A percentile compares a stretch with the other conserved stretches of the same genome.
These are phyloP conservation scores for Apodemus speciosus DNA, from an alignment of 2,113 vertebrate genomes.

Conservation along the genomic window DNA sequence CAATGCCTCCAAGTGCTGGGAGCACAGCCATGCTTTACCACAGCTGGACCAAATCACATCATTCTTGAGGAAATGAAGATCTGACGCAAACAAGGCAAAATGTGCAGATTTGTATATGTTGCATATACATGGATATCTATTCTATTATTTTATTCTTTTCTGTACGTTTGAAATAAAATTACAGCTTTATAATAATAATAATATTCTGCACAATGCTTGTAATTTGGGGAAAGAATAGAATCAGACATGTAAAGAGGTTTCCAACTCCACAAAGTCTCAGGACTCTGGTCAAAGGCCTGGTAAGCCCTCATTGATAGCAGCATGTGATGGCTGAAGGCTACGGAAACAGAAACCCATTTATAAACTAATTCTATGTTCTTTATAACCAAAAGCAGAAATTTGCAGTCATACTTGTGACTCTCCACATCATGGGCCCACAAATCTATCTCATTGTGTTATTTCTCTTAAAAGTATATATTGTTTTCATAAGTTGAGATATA, in stretches of 20 bases:
- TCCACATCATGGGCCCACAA: neutral
- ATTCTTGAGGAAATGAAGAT: neutral
- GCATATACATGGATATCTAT: neutral
- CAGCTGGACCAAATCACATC: neutral
- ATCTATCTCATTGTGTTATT: neutral
- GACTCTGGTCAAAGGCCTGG: neutral
- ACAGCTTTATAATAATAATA: neutral
- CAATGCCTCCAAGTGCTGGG: neutral
- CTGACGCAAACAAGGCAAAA: constrained; percentile 39
- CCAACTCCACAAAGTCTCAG: neutral
- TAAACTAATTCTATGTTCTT: constrained; percentile 15
- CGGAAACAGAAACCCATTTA: constrained; percentile 5
- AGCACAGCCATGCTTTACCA: neutral
- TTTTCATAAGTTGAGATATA: constrained; percentile 14
- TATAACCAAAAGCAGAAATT: constrained; percentile 44
- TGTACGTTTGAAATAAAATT: constrained; percentile 52
- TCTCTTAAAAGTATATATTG: constrained; percentile 8
- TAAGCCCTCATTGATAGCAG: neutral
- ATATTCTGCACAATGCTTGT: neutral
- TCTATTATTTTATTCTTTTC: constrained; percentile 44
- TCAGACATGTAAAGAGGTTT: neutral
- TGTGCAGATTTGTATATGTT: neutral
- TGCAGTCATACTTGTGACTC: neutral
- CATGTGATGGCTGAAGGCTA: neutral
- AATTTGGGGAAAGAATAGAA: constrained; percentile 48